Percentiles rank a stretch among this genome's conserved stretches.
Conservation (phyloP, 2,888 invertebrate genomes). For the Oscheius sp. region DNA sequence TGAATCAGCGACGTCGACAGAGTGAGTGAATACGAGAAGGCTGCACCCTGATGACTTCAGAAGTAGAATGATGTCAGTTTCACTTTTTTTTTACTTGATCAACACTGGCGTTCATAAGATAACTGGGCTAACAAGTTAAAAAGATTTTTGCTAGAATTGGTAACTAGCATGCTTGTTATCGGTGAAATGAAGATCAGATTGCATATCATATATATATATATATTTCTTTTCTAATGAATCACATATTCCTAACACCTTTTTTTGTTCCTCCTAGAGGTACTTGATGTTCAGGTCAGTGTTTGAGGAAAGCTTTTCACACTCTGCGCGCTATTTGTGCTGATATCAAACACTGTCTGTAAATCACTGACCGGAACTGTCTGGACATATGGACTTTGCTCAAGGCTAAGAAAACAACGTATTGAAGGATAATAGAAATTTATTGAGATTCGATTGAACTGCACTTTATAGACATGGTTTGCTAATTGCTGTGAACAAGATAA, state of each 20-base stretch:
- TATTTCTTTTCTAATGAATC: no score
- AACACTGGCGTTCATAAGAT: no score
- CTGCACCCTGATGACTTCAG: slow-evolving; percentile 12
- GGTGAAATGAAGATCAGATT: no score
- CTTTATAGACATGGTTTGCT: slow-evolving; percentile 16
- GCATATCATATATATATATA: no score
- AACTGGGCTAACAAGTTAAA: no score
- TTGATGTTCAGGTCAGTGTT: slow-evolving; percentile 18
- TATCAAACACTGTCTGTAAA: slow-evolving; percentile 26
- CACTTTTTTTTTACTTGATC: no score
- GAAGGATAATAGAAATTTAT: slow-evolving; percentile 20
- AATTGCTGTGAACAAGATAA: not conserved
- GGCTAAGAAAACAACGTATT: not conserved
- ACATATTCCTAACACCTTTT: no score
- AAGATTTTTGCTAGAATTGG: no score
- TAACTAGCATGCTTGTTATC: no score
- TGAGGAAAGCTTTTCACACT: slow-evolving; percentile 24
- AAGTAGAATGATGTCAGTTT: not conserved
- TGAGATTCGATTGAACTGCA: slow-evolving; percentile 27
- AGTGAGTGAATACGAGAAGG: slow-evolving; percentile 13
- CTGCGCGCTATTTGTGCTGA: slow-evolving; percentile 12
- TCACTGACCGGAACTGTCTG: not conserved
- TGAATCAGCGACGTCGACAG: slow-evolving; percentile 22
- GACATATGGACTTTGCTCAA: not conserved
- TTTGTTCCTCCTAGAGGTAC: not conserved